A percentile compares a stretch with the other conserved stretches of the same genome.
Conservation (phyloP, 2,113 vertebrate species). For the Mormyrus iriodes region DNA sequence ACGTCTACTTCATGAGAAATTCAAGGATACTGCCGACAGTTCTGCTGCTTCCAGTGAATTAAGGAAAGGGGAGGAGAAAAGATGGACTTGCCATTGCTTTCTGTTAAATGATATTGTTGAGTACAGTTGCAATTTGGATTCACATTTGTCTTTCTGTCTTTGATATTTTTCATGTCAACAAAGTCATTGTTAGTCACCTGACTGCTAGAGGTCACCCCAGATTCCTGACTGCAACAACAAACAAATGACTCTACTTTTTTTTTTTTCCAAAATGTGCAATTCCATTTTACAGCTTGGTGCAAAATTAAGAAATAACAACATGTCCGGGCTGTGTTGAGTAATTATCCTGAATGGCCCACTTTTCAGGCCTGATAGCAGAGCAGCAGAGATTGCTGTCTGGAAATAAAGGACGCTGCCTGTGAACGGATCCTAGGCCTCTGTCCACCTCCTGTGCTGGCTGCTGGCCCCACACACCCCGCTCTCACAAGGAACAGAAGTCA, state of each 20-base stretch:
- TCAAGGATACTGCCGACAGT: background rate
- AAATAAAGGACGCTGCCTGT: background rate
- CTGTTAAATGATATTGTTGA: background rate
- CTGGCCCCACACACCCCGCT: background rate
- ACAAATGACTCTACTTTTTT: background rate
- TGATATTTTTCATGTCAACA: background rate
- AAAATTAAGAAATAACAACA: background rate
- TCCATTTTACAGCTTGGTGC: background rate
- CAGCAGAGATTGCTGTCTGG: background rate
- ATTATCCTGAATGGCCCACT: background rate
- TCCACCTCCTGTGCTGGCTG: background rate
- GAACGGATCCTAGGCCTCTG: background rate
- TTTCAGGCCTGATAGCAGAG: background rate
- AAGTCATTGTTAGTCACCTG: background rate
- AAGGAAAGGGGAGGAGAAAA: background rate
- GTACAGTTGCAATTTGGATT: background rate
- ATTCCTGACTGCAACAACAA: background rate
- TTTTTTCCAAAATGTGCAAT: background rate
- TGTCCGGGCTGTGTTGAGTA: background rate
- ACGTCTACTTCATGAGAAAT: no score
- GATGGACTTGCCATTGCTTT: background rate
- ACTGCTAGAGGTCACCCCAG: background rate
- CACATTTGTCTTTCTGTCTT: background rate
- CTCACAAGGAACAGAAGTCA: slow-evolving; percentile 14
- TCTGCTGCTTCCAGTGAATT: background rate